phyloP scores from a whole-genome alignment of 1,140 invertebrate species.

The Diprion similis region DNA sequence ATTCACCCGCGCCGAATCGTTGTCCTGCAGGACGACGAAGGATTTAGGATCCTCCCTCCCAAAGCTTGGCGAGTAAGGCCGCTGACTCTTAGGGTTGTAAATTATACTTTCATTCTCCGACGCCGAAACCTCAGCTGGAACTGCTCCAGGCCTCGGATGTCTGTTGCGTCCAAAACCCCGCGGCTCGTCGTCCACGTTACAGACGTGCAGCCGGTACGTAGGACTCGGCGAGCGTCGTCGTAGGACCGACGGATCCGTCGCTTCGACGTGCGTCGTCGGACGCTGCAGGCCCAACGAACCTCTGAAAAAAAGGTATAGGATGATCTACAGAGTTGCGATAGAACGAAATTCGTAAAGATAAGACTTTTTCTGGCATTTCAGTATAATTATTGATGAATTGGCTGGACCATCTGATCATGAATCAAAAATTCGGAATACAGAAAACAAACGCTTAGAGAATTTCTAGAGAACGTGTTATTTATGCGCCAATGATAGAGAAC shows the following conservation, averaged over 20 bases:
- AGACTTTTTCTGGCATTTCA: no score
- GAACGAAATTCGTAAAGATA: no score
- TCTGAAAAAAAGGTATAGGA: conserved; percentile 26
- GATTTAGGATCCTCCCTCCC: conserved; percentile 37
- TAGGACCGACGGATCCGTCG: conserved; percentile 25
- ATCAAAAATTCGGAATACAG: no score
- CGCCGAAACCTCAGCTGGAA: conserved; percentile 30
- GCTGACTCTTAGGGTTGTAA: conserved; percentile 8
- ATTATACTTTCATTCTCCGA: conserved; percentile 16
- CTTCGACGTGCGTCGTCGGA: background rate
- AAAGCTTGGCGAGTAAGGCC: conserved; percentile 55
- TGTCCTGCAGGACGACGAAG: conserved; percentile 50
- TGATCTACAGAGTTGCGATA: no score
- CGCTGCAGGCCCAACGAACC: conserved; percentile 35
- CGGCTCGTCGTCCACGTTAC: conserved; percentile 56
- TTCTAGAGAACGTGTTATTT: no score
- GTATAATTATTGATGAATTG: no score
- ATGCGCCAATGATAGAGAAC: no score
- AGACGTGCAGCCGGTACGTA: conserved; percentile 57
- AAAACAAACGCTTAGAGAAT: no score
- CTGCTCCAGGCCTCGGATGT: conserved; percentile 43
- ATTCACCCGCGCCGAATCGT: conserved; percentile 20
- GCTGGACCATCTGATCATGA: no score
- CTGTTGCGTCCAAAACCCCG: conserved; percentile 48
- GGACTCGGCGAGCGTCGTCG: conserved; percentile 56